phyloP scores from a whole-genome alignment of 1,140 invertebrate genomes.

The Drepana arcuata region DNA sequence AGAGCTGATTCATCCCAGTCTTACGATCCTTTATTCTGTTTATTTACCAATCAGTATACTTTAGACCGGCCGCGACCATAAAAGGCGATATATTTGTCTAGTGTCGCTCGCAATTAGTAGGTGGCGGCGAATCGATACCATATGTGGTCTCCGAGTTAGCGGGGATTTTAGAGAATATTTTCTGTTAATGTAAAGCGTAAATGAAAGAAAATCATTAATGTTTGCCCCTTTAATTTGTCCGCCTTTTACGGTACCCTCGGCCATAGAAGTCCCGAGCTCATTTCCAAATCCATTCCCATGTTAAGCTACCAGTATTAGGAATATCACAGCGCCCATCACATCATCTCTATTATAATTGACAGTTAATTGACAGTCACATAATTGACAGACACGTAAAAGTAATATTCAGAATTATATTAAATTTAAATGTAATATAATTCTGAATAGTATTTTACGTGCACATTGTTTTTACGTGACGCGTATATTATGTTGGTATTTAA shows the following conservation, averaged over 20 bases:
- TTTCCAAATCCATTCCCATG: too few species aligned
- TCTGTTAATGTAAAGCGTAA: slow-evolving; percentile 58
- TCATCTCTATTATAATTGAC: too few species aligned
- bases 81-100: slow-evolving; percentile 65
- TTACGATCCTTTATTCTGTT: slow-evolving; percentile 50
- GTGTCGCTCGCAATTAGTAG: slow-evolving; percentile 64
- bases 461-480: too few species aligned
- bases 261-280: neutral
- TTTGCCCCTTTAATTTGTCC: slow-evolving; percentile 46
- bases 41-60: slow-evolving; percentile 62
- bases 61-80: slow-evolving; percentile 55
- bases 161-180: slow-evolving; percentile 51
- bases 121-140: slow-evolving; percentile 50
- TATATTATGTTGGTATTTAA: too few species aligned
- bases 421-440: too few species aligned
- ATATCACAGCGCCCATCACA: too few species aligned
- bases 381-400: too few species aligned
- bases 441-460: too few species aligned
- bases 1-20: slow-evolving; percentile 57
- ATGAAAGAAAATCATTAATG: slow-evolving; percentile 61
- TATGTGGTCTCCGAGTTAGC: slow-evolving; percentile 58
- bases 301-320: too few species aligned
- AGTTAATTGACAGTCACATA: too few species aligned
- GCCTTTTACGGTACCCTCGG: slow-evolving; percentile 46
- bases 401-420: too few species aligned